Base-by-base conservation (phyloP, 2,113 vertebrate species). In the Rhabdornis inornatus region DNA sequence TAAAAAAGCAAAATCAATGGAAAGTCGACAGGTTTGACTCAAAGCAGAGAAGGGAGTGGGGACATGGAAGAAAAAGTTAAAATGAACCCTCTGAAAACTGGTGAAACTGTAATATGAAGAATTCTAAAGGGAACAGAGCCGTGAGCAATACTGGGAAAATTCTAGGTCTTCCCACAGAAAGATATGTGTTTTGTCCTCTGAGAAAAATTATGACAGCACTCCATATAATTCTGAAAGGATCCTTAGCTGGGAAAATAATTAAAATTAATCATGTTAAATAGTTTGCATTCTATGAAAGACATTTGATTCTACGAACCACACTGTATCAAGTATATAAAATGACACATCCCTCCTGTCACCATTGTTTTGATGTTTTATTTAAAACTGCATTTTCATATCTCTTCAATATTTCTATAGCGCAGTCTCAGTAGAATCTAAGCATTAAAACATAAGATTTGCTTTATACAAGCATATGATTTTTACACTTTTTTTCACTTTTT, bases 311-410 rank as follows among this genome's bases (percentile, higher is more conserved):
- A 28, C 68, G 57, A 78, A 87, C 76, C 21, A 17, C 12, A 53
- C 49, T 49, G 3, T 7, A 76, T 35, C 8, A 68, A 82, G 3
- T 65, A 72, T 24, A 39, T 68, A 75, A 90, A 91, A 74, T 72
- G 39, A 65, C 49, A 71, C 7, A 72, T 69, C 23, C 19, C 37
- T 87, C 33, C 45, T 89, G 61, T 66, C 74, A 79, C 49, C 6
- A 42, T 27, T 87, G 28, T 87, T 89, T 72, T 85, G 49, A 87
- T 91, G 40, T 92, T 96, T 95, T 94, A 94, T 97, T 95, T 28
- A 95, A 89, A 71, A 87, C 17, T 42, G 4, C 5, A 57, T 92
- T 94, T 90, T 92, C 10, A 53, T 56, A 13, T 60, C 10, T 77
- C n/a, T 65, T 74, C 47, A 12, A 11, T 56, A 75, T 81, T 92